phyloP scores from a whole-genome alignment of 2,888 invertebrate genomes.

The Dicyrtoma fusca region DNA sequence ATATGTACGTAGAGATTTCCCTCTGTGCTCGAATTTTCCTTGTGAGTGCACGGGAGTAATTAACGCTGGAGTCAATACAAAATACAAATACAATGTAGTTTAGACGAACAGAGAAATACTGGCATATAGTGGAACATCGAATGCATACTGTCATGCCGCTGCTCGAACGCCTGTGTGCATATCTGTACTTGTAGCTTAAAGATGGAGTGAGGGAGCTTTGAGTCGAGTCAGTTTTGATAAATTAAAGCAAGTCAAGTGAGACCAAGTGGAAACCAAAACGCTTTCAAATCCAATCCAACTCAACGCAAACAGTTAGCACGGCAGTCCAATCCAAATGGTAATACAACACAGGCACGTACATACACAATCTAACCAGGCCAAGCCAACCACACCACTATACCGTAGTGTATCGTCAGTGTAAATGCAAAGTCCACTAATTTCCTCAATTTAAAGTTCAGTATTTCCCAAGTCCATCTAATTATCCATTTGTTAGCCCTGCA shows the following conservation, averaged over 20 bases:
- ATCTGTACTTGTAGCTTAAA: neutral
- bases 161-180: neutral
- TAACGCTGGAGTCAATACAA: conserved; percentile 4
- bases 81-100: neutral
- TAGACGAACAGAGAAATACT: no score
- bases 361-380: no score
- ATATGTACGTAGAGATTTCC: no score
- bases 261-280: conserved; percentile 38
- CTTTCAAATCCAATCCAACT: conserved; percentile 37
- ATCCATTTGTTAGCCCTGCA: no score
- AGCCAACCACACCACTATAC: no score
- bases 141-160: no score
- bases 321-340: no score
- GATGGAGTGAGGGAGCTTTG: neutral
- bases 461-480: no score
- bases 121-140: no score
- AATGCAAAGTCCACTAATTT: no score
- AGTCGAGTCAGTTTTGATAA: conserved; percentile 35
- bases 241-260: conserved; percentile 31
- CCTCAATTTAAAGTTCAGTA: no score
- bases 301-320: conserved; percentile 4
- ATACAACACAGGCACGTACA: neutral
- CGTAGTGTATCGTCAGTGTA: no score
- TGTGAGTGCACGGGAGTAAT: conserved; percentile 2
- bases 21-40: conserved; percentile 8